Base-by-base conservation (phyloP, 92 coral and sea anemone genomes). In the Epizoanthus stellaris region DNA sequence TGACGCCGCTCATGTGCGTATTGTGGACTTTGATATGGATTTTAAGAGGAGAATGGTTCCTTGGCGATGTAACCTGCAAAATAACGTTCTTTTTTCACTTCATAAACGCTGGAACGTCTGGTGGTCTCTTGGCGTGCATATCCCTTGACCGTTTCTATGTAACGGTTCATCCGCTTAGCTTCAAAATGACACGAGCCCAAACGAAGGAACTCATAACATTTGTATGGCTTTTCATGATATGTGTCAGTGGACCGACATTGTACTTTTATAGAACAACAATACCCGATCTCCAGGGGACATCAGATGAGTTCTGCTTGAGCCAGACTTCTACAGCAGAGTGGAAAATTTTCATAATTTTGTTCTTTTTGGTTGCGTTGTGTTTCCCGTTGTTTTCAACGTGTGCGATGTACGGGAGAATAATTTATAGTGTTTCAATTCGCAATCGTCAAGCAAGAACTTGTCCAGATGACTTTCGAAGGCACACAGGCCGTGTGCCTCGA, bases 171-270 rank as follows among this genome's bases (percentile, higher is more conserved):
- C 99, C 99, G 49, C 87, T 96, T 30, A 94, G 91, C 77, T 94
- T 96, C 87, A 96, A 94, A 91, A 91, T 96, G 95, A 94, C 98
- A 68, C 95, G 93, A 69, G 95, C 93, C 10, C 99, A 96, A 86
- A 96, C 98, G 7, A 96, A 94, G 65, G 93, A 94, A 61, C 91
- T 96, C 11, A 96, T 96, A n/a, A 82, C 87, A 4, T 91, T 92
- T 49, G 96, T 94, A 2, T 96, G 99, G 98, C 88, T 94, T 56
- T 93, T 96, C 21, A 95, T 95, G 93, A 80, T 87, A 10, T 92
- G 93, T 67, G 90, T 93, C 6, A 86, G 95, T 14, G 95, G 95
- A n/a, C 99, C 99, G 2, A 73, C 88, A 5, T 86, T 93, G 62
- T 92, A 89, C 76, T 96, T 96, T 90, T 96, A 92, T 86, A 61